Percentiles rank a stretch among this genome's conserved stretches.
Evolutionary conservation across 2,113 vertebrate genomes (phyloP).

Genomic region (Syngnathus typhle): DNA sequence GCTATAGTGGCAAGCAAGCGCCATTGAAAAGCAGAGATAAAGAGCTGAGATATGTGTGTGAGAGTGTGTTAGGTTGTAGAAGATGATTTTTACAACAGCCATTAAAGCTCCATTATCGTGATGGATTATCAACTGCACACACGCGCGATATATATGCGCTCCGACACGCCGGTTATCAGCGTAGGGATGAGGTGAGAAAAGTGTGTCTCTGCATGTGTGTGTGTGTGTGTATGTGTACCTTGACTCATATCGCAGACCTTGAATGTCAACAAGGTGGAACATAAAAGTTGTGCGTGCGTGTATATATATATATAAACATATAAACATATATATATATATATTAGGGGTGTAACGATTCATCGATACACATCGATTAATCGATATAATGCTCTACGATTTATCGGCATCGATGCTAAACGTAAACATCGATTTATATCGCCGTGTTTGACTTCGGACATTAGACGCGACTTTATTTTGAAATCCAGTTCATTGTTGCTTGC

Average conservation of each 20-base stretch:
- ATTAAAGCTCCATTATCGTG: slow-evolving; percentile 58
- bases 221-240: slow-evolving; percentile 12
- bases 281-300: slow-evolving; percentile 40
- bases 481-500: too few species aligned
- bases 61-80: slow-evolving; percentile 26
- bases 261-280: slow-evolving; percentile 56
- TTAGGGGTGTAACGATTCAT: too few species aligned
- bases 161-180: slow-evolving; percentile 34
- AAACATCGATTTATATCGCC: too few species aligned
- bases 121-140: slow-evolving; percentile 57
- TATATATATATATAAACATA: too few species aligned
- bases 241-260: slow-evolving; percentile 41
- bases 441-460: too few species aligned
- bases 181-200: slow-evolving; percentile 24
- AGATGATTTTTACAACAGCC: slow-evolving; percentile 60
- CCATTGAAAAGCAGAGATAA: slow-evolving; percentile 21
- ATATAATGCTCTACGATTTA: too few species aligned
- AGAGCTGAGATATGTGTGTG: slow-evolving; percentile 13
- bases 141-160: slow-evolving; percentile 2
- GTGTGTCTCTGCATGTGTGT: slow-evolving; percentile 6
- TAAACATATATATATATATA: too few species aligned
- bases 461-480: too few species aligned
- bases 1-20: slow-evolving; percentile 8
- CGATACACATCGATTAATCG: too few species aligned
- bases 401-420: too few species aligned